Base-by-base conservation (phyloP, 2,113 vertebrate species). In the Sarotherodon lohbergeri region DNA sequence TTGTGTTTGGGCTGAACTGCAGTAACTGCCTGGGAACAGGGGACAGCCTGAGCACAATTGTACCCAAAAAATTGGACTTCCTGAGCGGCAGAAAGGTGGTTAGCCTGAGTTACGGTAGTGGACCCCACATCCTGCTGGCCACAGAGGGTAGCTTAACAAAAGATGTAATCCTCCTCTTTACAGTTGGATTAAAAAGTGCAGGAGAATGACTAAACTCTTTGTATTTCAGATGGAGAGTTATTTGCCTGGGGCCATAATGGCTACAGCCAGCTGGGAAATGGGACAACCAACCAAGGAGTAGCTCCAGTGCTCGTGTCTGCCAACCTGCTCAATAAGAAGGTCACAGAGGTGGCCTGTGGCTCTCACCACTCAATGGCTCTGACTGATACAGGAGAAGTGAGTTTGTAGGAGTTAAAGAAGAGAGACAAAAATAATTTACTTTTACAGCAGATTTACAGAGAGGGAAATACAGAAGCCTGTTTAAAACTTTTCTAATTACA, bases 161-260 rank as follows among this genome's bases (percentile, higher is more conserved):
- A 46, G 17, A 1, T 16, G 17, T 78, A 66, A 71, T 85, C 71
- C 36, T 63, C 63, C 32, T 27, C 10, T 17, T 80, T 57, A 54
- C 27, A 19, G 24, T 22, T 48, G 83, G 81, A 86, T 36, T 81
- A 66, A 46, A 86, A 66, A 24, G 29, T 73, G 34, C 55, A 27
- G 41, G 41, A 27, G 57, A 54, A 17, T 29, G 43, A 85, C 41
- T 55, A 5, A 76, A 66, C 34, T 43, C 61, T 87, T 61, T 82
- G 12, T 88, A 7, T 96, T 94, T 39, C 95, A 99, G 99, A 98
- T 87, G 98, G 99, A 50, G 97, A 98, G 90, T 95, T 99, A 5
- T 99, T 97, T 81, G 97, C 98, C 32, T 99, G 99, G 99, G 99
- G 98, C 19, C 99, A 99, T 86, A 99, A 99, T 43, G 98, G 98